Evolutionary conservation across 2,888 invertebrate genomes (phyloP), one percentile per base, ranked within the genome.

Genomic region (Tenthredo scrophulariae): DNA sequence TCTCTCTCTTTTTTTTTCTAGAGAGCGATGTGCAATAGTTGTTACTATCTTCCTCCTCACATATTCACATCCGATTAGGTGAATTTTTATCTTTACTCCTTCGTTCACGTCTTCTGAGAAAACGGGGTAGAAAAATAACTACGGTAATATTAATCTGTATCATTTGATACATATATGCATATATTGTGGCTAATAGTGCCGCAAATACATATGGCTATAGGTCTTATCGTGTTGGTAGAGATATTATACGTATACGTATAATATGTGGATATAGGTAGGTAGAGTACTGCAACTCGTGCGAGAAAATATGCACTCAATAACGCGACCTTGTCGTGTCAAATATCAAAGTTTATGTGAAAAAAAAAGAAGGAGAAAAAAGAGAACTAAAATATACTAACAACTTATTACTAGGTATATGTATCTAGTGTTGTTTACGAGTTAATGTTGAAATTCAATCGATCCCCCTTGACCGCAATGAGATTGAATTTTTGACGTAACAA

Each of bases 41-140:
- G 1, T n/a, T 54, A 10, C 18, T n/a, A 54, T 54, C n/a, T n/a
- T 54, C n/a, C 18, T 50, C 15, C 15, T 50, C 18, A 4, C 18
- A 50, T 18, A 18, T 50, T 50, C 50, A 50, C 18, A 54, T 54
- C 54, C n/a, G 54, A n/a, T n/a, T 54, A 54, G n/a, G n/a, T n/a
- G 54, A n/a, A 54, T 46, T 46, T 13, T 46, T 46, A 10, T 54
- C 7, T n/a, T 54, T 7, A n/a, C 7, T n/a, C n/a, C 54, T n/a
- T n/a, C n/a, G 54, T 54, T 54, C 54, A n/a, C 54, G 18, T 54
- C 7, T n/a, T 6, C 10, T 6, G n/a, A n/a, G 54, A n/a, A 54
- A n/a, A 54, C n/a, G 10, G n/a, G n/a, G n/a, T 54, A 54, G 7
- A 6, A 54, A 82, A 70, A 84, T 75, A 74, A 86, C 84, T 85